These are phyloP conservation scores for Acanthopleura granulata DNA, from an alignment of 2,888 invertebrate species.

Conservation along the genomic window DNA sequence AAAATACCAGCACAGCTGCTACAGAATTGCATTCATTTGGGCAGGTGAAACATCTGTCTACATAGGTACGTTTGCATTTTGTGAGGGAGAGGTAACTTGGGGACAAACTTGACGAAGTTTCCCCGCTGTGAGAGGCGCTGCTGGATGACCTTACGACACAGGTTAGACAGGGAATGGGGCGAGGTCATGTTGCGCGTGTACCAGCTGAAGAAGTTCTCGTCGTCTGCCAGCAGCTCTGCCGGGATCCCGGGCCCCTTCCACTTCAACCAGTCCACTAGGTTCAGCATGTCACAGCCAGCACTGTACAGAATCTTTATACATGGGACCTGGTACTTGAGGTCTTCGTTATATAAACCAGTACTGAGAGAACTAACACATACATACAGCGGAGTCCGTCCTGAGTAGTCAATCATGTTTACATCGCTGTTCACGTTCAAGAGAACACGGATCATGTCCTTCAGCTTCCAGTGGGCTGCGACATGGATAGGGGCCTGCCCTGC, in stretches of 20 bases:
- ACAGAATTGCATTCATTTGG: slow-evolving; percentile 19
- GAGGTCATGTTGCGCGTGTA: slow-evolving; percentile 56
- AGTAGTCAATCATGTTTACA: slow-evolving; percentile 61
- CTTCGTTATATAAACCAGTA: slow-evolving; percentile 67
- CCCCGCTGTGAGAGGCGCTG: slow-evolving; percentile 53
- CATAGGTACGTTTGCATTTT: slow-evolving; percentile 62
- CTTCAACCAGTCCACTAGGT: slow-evolving; percentile 68
- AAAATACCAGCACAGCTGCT: no score
- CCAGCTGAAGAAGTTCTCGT: slow-evolving; percentile 61
- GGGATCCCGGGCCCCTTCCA: slow-evolving; percentile 67
- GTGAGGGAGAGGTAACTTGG: slow-evolving; percentile 62
- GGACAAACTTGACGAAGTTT: slow-evolving; percentile 54
- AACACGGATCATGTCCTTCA: slow-evolving; percentile 62
- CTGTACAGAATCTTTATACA: slow-evolving; percentile 63
- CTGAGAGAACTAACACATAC: slow-evolving; percentile 67
- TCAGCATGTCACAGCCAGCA: slow-evolving; percentile 69
- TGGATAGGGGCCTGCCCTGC: slow-evolving; percentile 65
- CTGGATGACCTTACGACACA: slow-evolving; percentile 68
- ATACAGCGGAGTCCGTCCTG: slow-evolving; percentile 66
- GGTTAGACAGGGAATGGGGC: slow-evolving; percentile 65
- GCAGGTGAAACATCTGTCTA: slow-evolving; percentile 62
- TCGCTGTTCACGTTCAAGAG: slow-evolving; percentile 56
- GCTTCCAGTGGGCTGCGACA: slow-evolving; percentile 68
- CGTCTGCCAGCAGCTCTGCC: slow-evolving; percentile 54
- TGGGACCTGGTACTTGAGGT: slow-evolving; percentile 65